Conservation (phyloP, 2,888 invertebrate genomes). For the Geophilus truncorum region DNA sequence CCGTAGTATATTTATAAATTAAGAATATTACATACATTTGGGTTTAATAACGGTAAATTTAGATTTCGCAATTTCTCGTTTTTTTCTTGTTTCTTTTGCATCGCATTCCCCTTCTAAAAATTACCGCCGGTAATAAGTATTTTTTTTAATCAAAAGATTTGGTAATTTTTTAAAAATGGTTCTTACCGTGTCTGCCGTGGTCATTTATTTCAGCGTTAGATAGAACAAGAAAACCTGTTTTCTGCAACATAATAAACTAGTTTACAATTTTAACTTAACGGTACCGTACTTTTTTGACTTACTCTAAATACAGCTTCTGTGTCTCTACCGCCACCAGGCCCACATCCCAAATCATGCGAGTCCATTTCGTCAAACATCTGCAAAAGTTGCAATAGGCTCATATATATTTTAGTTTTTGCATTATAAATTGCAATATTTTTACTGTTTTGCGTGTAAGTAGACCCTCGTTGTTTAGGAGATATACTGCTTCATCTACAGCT, state of each 20-base stretch:
- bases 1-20: background rate
- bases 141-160: background rate
- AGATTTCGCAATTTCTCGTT: too few relatives aligned
- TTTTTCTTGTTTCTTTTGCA: background rate
- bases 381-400: too few relatives aligned
- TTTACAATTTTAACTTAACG: background rate
- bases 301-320: slow-evolving; percentile 27
- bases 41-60: background rate
- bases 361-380: slow-evolving; percentile 31
- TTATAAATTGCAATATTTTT: background rate
- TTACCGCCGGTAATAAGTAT: too few relatives aligned
- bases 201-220: background rate
- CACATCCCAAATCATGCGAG: background rate
- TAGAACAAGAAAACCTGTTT: background rate
- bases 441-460: background rate
- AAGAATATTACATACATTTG: background rate
- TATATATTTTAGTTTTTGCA: background rate
- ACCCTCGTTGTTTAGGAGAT: background rate
- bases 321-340: background rate
- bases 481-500: slow-evolving; percentile 30
- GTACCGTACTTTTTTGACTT: background rate
- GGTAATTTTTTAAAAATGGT: background rate
- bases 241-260: background rate
- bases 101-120: background rate
- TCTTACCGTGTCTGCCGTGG: background rate